Evolutionary conservation across 2,113 vertebrate species (phyloP), one percentile per base, ranked within the genome.

Genomic region (Xiphorhynchus elegans): DNA sequence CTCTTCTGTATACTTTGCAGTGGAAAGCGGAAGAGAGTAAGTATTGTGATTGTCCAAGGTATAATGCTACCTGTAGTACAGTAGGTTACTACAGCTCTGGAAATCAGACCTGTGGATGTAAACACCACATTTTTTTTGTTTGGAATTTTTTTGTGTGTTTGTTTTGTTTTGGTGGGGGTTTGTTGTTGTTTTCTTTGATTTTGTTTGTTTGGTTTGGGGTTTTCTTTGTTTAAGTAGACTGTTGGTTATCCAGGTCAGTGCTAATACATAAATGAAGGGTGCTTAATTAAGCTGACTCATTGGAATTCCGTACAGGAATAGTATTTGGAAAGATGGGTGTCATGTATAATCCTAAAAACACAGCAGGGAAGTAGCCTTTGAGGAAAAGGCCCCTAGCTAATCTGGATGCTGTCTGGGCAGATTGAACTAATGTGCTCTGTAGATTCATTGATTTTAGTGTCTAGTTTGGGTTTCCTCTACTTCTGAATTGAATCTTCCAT

Each of bases 1-100:
- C 40, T 85, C 4, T 15, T 74, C 18, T 31, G 14, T 39, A 15
- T 62, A 13, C 11, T 84, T 59, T 5, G 40, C 7, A 15, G n/a
- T 44, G 44, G 37, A 46, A 84, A 47, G 17, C 35, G 72, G 56
- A 44, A 37, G 24, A 33, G 15, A 18, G 29, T 14, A 67, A 66
- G 17, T 28, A 4, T n/a, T 0, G 0, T 26, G n/a, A 6, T 70
- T 42, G 28, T 63, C 23, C 70, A 44, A 50, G 47, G 12, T 74
- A 3, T 49, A 67, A 23, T 35, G 11, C 37, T 89, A 4, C 11
- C 19, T 24, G 0, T 26, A 44, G 53, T n/a, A 35, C 33, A 58
- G 33, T 50, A 52, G 26, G 26, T 87, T 89, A 31, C 33, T 52
- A 23, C 14, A 68, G 21, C n/a, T 89, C 37, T 82, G 60, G 7